Base-by-base conservation (phyloP, 2,113 vertebrate genomes). In the Salvator merianae region DNA sequence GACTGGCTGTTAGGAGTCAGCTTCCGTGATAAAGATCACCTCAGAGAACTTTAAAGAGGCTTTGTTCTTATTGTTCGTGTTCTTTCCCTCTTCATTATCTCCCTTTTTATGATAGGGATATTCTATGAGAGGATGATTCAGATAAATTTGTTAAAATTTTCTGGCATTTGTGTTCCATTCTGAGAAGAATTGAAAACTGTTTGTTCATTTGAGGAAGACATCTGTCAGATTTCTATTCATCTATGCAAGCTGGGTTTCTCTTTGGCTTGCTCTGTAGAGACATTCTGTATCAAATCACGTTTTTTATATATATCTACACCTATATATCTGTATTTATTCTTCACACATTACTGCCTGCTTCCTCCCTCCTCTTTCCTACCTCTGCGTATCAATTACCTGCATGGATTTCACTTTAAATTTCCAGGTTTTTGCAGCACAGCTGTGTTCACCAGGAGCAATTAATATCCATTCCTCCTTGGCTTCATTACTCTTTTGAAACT, bases 191-290 rank as follows among this genome's bases (percentile, higher is more conserved):
- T 8, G 12, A 32, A 76, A 86, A 82, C 36, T 69, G 77, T 74
- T 62, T 70, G n/a, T 86, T 76, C 63, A 70, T 36, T 16, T 73
- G 43, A 55, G 36, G 36, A 38, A 71, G 38, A 71, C 38, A 82
- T 77, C 73, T 82, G 79, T 70, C 50, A 76, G 8, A n/a, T 86
- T 81, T 69, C 73, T 81, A 81, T 80, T 34, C 13, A 34, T 59
- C 72, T 70, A 18, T 26, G 1, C 7, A 62, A 26, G 36, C 12
- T 71, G 26, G 65, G 47, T 16, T 53, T 86, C 47, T 70, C 12
- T 59, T 70, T 38, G 36, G 28, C 22, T 55, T 38, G 22, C 32
- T 50, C 16, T 24, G 50, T 50, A 14, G 30, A 62, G 63, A 50
- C 4, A 34, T 55, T 59, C 13, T 76, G 47, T 40, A 40, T 50